phyloP scores from a whole-genome alignment of 2,113 vertebrate species.

The Triplophysa tibetana region DNA sequence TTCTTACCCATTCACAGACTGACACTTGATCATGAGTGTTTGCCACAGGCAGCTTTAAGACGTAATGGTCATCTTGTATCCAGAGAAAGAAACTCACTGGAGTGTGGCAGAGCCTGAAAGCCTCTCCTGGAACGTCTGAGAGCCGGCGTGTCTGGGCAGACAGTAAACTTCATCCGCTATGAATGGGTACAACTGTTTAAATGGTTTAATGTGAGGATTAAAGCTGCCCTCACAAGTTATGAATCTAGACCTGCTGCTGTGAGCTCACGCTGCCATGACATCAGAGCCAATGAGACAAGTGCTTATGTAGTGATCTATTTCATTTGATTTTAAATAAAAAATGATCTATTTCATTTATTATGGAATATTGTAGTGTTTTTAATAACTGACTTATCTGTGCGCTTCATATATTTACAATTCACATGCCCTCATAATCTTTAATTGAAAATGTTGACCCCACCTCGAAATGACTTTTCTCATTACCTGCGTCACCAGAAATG shows the following conservation, averaged over 20 bases:
- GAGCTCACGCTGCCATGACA: constrained; percentile 68
- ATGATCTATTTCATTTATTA: no score
- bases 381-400: no score
- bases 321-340: no score
- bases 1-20: neutral
- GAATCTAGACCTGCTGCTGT: constrained; percentile 54
- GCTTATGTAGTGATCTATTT: neutral
- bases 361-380: no score
- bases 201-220: constrained; percentile 22
- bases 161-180: neutral
- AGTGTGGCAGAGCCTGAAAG: constrained; percentile 42
- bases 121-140: constrained; percentile 61
- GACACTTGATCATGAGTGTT: constrained; percentile 30
- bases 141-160: constrained; percentile 56
- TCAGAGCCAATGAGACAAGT: constrained; percentile 58
- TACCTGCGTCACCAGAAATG: no score
- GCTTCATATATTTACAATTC: no score
- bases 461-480: no score
- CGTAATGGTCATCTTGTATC: constrained; percentile 21
- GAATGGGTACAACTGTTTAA: constrained; percentile 37
- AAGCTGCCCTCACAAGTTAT: constrained; percentile 62
- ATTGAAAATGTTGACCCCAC: no score
- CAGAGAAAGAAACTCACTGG: constrained; percentile 25
- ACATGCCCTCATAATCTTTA: no score
- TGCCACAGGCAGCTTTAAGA: constrained; percentile 23